Percentiles rank a stretch among this genome's conserved stretches.
Conservation (phyloP, 2,888 invertebrate genomes). For the Philaethria dido region DNA sequence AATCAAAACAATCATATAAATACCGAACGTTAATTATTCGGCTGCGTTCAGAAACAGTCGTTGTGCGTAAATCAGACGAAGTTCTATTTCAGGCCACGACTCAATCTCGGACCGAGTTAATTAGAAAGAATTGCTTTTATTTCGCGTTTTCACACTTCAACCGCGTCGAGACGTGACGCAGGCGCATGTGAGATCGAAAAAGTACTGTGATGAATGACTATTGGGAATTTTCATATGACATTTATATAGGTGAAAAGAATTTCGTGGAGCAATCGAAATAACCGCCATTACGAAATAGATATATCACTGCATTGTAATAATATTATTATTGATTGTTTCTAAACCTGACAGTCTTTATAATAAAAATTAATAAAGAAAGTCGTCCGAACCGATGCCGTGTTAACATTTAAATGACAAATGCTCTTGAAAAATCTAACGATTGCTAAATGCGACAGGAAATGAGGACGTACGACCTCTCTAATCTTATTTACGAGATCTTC, state of each 20-base stretch:
- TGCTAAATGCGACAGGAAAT: slow-evolving; percentile 73
- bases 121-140: slow-evolving; percentile 84
- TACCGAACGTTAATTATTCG: slow-evolving; percentile 76
- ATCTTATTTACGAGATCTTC: slow-evolving; percentile 77
- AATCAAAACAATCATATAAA: slow-evolving; percentile 82
- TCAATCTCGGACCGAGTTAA: slow-evolving; percentile 73
- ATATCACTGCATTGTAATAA: background rate
- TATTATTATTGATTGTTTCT: slow-evolving; percentile 12
- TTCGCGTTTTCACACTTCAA: slow-evolving; percentile 77
- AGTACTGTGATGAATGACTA: slow-evolving; percentile 65
- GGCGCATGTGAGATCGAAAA: slow-evolving; percentile 55
- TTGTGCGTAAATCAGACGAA: slow-evolving; percentile 72
- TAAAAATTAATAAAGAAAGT: slow-evolving; percentile 34
- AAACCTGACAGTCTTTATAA: slow-evolving; percentile 27
- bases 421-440: slow-evolving; percentile 71
- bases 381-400: slow-evolving; percentile 57
- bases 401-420: slow-evolving; percentile 74
- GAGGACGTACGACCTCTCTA: slow-evolving; percentile 66
- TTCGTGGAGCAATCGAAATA: background rate
- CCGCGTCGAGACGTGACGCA: slow-evolving; percentile 65
- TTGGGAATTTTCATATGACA: slow-evolving; percentile 48
- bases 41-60: slow-evolving; percentile 73
- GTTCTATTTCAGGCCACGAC: slow-evolving; percentile 72
- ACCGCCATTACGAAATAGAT: background rate
- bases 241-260: slow-evolving; percentile 28